phyloP scores from a whole-genome alignment of 2,888 invertebrate species.

The Griposia aprilina region DNA sequence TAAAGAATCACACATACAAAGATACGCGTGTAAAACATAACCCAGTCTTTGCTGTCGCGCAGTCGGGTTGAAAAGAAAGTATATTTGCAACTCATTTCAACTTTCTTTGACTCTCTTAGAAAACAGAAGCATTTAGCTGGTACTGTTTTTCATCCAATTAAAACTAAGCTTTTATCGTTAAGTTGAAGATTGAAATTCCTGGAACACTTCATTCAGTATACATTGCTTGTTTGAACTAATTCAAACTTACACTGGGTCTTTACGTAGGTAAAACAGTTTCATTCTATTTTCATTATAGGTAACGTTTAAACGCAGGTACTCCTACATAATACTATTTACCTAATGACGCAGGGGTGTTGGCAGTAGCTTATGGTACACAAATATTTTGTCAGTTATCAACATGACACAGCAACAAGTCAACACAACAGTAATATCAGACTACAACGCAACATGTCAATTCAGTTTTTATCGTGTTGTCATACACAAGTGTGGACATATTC shows the following conservation, averaged over 20 bases:
- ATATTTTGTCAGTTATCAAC: neutral
- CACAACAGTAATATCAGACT: too few species aligned
- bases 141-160: neutral
- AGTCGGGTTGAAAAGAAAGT: neutral
- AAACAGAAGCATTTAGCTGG: neutral
- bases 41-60: too few species aligned
- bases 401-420: neutral
- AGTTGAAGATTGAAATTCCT: slow-evolving; percentile 7
- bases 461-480: neutral
- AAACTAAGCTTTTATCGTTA: neutral
- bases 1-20: neutral
- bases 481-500: neutral
- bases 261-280: neutral
- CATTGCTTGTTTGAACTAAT: slow-evolving; percentile 20
- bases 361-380: neutral
- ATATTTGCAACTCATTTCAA: neutral
- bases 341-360: neutral
- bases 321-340: neutral
- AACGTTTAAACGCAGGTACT: too few species aligned
- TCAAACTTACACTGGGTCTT: neutral
- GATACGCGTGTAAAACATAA: neutral
- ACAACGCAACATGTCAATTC: neutral
- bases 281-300: neutral
- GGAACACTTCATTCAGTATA: slow-evolving; percentile 12
- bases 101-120: neutral